phyloP scores from a whole-genome alignment of 2,797 vertebrate genomes.

The Acridotheres tristis region DNA sequence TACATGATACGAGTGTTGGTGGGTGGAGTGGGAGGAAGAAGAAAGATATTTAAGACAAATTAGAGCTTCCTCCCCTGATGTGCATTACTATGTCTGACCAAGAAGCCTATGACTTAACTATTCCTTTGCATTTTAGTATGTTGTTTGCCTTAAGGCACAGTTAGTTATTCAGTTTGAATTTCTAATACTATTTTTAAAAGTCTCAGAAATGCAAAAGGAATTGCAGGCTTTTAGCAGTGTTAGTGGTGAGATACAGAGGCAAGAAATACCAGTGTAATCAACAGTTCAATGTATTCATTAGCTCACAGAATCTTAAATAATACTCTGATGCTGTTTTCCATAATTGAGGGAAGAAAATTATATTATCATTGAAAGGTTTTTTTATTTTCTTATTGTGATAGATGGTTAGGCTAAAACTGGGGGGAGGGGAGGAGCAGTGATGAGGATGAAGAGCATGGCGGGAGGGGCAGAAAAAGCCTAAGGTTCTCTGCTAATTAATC shows the following conservation, averaged over 20 bases:
- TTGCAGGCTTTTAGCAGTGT: background rate
- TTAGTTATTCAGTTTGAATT: slow-evolving; percentile 33
- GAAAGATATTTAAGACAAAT: slow-evolving; percentile 27
- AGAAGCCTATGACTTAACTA: background rate
- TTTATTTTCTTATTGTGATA: slow-evolving; percentile 15
- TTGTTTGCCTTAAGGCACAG: slow-evolving; percentile 2
- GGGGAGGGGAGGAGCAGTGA: rapidly evolving
- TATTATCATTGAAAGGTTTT: slow-evolving; percentile 12
- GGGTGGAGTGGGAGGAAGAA: slow-evolving; percentile 10
- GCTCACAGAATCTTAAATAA: background rate
- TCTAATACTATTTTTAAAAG: slow-evolving; percentile 5
- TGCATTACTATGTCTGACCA: background rate
- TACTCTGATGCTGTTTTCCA: background rate
- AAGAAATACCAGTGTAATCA: background rate
- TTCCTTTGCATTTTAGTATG: background rate
- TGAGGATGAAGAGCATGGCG: background rate
- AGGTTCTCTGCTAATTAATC: background rate
- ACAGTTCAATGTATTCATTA: slow-evolving; percentile 8
- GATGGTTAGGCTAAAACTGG: background rate
- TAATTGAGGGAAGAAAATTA: background rate
- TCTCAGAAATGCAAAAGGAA: background rate
- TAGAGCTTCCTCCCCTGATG: background rate
- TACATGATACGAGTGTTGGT: background rate
- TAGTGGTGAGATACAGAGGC: background rate
- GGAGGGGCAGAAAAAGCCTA: background rate